phyloP scores from a whole-genome alignment of 2,888 invertebrate species.

The Hypselothyrea guttata region DNA sequence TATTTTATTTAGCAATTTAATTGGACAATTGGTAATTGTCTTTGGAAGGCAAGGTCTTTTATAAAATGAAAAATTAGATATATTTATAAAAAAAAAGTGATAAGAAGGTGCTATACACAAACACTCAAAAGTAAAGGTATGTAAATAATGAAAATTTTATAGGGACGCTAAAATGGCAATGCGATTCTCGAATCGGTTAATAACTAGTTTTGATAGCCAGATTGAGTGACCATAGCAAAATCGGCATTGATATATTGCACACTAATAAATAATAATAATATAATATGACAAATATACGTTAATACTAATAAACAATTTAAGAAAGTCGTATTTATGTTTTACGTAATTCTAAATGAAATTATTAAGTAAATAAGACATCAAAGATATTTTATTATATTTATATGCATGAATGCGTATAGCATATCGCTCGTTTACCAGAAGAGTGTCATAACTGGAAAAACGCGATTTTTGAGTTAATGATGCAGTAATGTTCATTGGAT shows the following conservation, averaged over 20 bases:
- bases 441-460: no score
- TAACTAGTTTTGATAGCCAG: constrained; percentile 32
- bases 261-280: constrained; percentile 50
- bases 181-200: constrained; percentile 28
- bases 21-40: constrained; percentile 55
- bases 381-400: constrained; percentile 27
- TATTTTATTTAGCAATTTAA: constrained; percentile 44
- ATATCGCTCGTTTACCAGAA: no score
- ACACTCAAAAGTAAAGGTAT: constrained; percentile 33
- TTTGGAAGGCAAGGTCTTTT: constrained; percentile 66
- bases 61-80: constrained; percentile 52
- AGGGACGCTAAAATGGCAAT: constrained; percentile 14
- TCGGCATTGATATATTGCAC: constrained; percentile 27
- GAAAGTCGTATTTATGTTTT: constrained; percentile 70
- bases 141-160: constrained; percentile 21
- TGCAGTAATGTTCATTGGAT: no score
- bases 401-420: constrained; percentile 24
- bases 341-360: constrained; percentile 72
- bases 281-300: constrained; percentile 30
- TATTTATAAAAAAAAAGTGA: constrained; percentile 72
- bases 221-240: constrained; percentile 25
- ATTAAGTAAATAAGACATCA: constrained; percentile 42
- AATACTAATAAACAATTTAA: constrained; percentile 41
- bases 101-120: constrained; percentile 79
- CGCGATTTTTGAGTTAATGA: no score